Percentiles rank a stretch among this genome's conserved stretches.
phyloP scores from a whole-genome alignment of 2,113 vertebrate species.

The Aramus guarauna region DNA sequence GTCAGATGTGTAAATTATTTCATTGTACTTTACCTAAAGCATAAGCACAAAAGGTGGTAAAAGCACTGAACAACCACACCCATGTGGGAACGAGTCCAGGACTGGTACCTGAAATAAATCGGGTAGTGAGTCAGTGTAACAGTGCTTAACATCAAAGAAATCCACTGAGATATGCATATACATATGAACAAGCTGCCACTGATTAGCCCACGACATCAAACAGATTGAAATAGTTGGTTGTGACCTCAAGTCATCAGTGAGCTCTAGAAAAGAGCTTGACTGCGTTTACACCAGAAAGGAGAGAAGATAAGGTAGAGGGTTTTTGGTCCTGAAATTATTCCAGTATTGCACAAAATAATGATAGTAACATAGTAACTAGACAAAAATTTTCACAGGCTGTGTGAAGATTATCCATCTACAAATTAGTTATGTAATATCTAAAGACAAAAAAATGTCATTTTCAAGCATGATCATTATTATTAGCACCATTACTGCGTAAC shows the following conservation, averaged over 20 bases:
- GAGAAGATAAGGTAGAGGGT: background rate
- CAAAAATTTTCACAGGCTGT: background rate
- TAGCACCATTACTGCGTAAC: background rate
- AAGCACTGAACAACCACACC: conserved; percentile 64
- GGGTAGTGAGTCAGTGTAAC: background rate
- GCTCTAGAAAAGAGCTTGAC: background rate
- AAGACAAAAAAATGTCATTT: rapidly evolving
- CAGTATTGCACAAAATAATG: background rate
- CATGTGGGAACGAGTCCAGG: conserved; percentile 59
- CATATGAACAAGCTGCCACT: background rate
- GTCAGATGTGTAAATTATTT: background rate
- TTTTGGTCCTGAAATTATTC: background rate
- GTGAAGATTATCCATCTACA: background rate
- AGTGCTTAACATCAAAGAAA: conserved; percentile 2
- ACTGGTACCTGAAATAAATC: conserved; percentile 49
- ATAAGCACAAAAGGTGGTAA: conserved; percentile 66
- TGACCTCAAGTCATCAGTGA: background rate
- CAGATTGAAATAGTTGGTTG: background rate
- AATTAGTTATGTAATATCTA: background rate
- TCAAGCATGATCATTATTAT: background rate
- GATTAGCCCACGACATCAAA: background rate
- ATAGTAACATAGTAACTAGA: background rate
- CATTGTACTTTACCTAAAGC: conserved; percentile 62
- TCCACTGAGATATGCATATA: background rate
- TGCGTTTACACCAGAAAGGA: background rate